These are phyloP conservation scores for Leucosticte australis DNA, from an alignment of 2,113 vertebrate genomes.

Conservation along the genomic window DNA sequence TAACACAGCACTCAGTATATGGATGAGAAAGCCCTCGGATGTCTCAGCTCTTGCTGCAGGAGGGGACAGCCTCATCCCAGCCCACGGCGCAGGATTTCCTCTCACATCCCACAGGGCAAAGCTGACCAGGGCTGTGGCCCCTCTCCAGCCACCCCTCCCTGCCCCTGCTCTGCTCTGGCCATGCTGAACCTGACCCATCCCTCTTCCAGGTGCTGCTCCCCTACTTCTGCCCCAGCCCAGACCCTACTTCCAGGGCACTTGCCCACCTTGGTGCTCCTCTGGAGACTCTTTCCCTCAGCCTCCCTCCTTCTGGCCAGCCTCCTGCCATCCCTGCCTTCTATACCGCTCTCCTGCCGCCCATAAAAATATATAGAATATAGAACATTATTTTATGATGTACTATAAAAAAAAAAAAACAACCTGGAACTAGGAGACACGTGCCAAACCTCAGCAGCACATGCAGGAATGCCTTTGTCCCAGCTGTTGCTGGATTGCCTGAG, in stretches of 20 bases:
- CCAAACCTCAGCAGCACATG: slow-evolving; percentile 47
- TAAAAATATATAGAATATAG: slow-evolving; percentile 60
- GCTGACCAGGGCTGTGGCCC: accelerated
- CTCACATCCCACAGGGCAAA: not conserved
- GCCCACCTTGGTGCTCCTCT: not conserved
- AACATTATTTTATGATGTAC: slow-evolving; percentile 55
- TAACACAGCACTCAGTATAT: accelerated
- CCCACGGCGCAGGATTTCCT: accelerated
- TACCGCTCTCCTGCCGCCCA: slow-evolving; percentile 5
- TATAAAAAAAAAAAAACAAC: slow-evolving; percentile 1
- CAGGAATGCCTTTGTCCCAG: slow-evolving; percentile 50
- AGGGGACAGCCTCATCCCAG: not conserved
- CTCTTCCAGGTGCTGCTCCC: not conserved
- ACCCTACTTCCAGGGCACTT: not conserved
- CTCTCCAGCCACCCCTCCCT: not conserved
- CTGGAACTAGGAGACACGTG: slow-evolving; percentile 20
- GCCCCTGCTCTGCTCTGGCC: too few species aligned
- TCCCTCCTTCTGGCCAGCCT: not conserved
- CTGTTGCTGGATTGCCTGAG: not conserved
- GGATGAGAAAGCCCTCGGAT: accelerated
- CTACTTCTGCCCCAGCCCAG: not conserved
- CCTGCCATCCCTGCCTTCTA: not conserved
- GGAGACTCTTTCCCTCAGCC: not conserved
- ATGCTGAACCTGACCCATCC: not conserved
- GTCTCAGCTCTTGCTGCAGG: not conserved